Evolutionary conservation across 2,888 invertebrate species (phyloP), one percentile per base, ranked within the genome.

Genomic region (Glyphotaelius pellucidus): DNA sequence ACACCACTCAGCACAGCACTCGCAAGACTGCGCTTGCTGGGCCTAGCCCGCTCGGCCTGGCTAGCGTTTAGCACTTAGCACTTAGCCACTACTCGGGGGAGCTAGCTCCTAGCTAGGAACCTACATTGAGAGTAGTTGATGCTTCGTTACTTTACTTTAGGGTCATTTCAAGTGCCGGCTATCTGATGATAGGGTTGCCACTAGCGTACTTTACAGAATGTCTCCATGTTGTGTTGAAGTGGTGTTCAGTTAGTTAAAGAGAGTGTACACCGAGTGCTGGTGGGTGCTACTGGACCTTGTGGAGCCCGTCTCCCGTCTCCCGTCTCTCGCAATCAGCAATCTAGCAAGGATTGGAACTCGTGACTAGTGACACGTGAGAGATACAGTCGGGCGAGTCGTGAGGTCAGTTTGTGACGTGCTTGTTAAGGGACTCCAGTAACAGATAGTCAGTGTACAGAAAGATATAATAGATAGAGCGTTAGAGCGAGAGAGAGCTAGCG

Each of bases 231-330:
- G 93, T 93, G 93, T 93, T 93, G 92, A 93, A 93, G 93, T 93
- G 93, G 93, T 93, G 93, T 93, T 92, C 92, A 90, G 93, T 94
- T 94, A 93, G 94, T 95, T 95, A 95, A 95, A 95, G 94, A 93
- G 91, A 95, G 95, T 95, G 95, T 95, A 95, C 95, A 95, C 95
- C 96, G 96, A 96, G 96, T 96, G 96, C 96, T 96, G 95, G 96
- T 95, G 95, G 95, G 96, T 96, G 96, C 96, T 96, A 96, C 96
- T 96, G 96, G 96, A 96, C 96, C 95, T 89, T 42, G 79, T 67
- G 67, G 67, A 67, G 67, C 67, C 67, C 67, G 67, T 67, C 67
- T 67, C 67, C 67, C 67, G 67, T 67, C 67, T 67, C 67, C 67
- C 25, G 25, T 67, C 67, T 67, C 67, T 67, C 67, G 67, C 67